phyloP scores from a whole-genome alignment of 2,888 invertebrate genomes.

The Arctia plantaginis region DNA sequence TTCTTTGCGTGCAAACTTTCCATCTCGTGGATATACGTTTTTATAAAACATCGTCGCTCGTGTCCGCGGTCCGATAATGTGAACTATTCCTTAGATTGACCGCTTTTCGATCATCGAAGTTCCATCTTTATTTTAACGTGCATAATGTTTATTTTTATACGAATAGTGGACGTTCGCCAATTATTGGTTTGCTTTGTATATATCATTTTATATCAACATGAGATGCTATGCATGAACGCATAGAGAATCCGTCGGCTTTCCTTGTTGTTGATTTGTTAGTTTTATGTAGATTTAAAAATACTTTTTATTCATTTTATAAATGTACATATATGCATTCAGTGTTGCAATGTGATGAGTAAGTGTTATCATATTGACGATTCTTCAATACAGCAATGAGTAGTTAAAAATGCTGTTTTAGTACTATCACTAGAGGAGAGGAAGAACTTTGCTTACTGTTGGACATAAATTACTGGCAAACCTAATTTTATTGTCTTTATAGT shows the following conservation, averaged over 20 bases:
- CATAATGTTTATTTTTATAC: slow-evolving; percentile 15
- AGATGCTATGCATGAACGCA: slow-evolving; percentile 58
- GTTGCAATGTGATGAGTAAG: background rate
- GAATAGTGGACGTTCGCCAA: slow-evolving; percentile 23
- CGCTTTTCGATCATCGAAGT: slow-evolving; percentile 5
- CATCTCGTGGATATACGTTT: slow-evolving; percentile 73
- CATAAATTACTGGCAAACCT: background rate
- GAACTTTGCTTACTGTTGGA: background rate
- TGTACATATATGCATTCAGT: background rate
- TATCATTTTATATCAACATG: slow-evolving; percentile 38
- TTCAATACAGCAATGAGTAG: no score
- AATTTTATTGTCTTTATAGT: background rate
- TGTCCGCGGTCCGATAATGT: slow-evolving; percentile 46
- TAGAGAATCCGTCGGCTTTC: slow-evolving; percentile 63
- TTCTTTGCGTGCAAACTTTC: slow-evolving; percentile 75
- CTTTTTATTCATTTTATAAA: slow-evolving; percentile 11
- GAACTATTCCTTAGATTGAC: slow-evolving; percentile 29
- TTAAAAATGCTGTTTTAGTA: background rate
- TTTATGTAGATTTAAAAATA: slow-evolving; percentile 36
- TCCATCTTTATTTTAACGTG: background rate
- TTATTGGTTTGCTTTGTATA: slow-evolving; percentile 43
- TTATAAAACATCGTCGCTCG: slow-evolving; percentile 36
- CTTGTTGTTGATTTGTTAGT: slow-evolving; percentile 41
- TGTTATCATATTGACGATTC: no score
- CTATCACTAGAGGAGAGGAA: background rate